phyloP scores from a whole-genome alignment of 2,888 invertebrate genomes.

The Caenorhabditis imperialis region DNA sequence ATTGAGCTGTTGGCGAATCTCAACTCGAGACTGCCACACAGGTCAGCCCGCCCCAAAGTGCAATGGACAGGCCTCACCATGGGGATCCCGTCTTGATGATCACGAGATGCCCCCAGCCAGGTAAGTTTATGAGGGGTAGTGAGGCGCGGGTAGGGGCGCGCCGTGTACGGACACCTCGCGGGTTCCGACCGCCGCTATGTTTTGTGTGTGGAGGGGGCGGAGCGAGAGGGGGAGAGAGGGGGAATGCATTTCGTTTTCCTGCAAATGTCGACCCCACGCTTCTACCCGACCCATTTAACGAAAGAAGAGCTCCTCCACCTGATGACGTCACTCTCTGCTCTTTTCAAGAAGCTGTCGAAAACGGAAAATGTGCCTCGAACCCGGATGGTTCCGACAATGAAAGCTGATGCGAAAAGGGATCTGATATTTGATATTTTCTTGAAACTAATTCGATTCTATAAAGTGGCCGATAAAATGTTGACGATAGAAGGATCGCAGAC shows the following conservation, averaged over 20 bases:
- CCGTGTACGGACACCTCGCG: no score
- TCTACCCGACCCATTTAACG: constrained; percentile 20
- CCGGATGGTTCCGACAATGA: neutral
- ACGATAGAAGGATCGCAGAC: constrained; percentile 41
- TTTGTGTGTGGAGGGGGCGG: no score
- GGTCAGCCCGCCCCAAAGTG: constrained; percentile 85
- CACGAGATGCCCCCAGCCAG: no score
- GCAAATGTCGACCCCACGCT: constrained; percentile 6
- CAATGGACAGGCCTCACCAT: constrained; percentile 85
- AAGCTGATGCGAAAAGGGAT: constrained; percentile 1
- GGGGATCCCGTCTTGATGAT: no score
- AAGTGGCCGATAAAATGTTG: constrained; percentile 34
- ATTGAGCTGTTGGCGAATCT: constrained; percentile 78
- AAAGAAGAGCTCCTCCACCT: constrained; percentile 39
- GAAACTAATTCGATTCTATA: constrained; percentile 26
- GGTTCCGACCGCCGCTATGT: no score
- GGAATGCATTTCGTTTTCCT: no score
- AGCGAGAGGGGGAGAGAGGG: no score
- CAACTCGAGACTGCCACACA: constrained; percentile 85
- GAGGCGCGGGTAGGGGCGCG: no score
- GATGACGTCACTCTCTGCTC: constrained; percentile 7
- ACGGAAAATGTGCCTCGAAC: constrained; percentile 17
- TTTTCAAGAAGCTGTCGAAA: constrained; percentile 18
- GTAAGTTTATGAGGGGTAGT: no score
- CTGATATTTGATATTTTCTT: constrained; percentile 33